Evolutionary conservation across 2,888 invertebrate species (phyloP).

Genomic region (Nephrotoma guestfalica): DNA sequence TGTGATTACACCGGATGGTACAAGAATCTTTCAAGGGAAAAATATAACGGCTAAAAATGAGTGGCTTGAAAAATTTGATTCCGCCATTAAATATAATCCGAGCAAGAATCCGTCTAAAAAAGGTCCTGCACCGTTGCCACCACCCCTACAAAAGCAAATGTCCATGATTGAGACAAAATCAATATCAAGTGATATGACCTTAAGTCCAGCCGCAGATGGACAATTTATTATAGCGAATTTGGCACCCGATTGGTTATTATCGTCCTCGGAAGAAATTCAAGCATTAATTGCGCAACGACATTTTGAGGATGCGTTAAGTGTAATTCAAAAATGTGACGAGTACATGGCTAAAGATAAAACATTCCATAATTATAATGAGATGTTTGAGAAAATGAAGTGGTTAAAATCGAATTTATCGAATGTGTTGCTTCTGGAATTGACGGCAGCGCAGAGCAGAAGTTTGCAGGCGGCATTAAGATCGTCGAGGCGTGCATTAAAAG

Average conservation of each 20-base stretch:
- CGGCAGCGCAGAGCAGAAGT: slow-evolving; percentile 79
- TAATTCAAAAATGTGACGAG: slow-evolving; percentile 54
- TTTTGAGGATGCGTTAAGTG: slow-evolving; percentile 79
- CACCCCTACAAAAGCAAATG: slow-evolving; percentile 16
- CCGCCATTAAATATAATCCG: slow-evolving; percentile 67
- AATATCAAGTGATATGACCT: slow-evolving; percentile 14
- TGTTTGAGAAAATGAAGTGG: slow-evolving; percentile 42
- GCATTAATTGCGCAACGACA: slow-evolving; percentile 90
- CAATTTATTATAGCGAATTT: slow-evolving; percentile 21
- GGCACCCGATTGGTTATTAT: slow-evolving; percentile 74
- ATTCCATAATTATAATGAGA: slow-evolving; percentile 22
- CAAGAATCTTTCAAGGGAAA: slow-evolving; percentile 81
- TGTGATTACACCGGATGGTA: slow-evolving; percentile 84
- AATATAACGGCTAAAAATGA: slow-evolving; percentile 57
- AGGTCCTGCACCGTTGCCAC: slow-evolving; percentile 34
- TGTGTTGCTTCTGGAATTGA: slow-evolving; percentile 75
- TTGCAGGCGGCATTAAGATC: slow-evolving; percentile 80
- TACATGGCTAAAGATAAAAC: slow-evolving; percentile 32
- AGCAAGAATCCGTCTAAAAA: slow-evolving; percentile 39
- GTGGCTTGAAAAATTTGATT: slow-evolving; percentile 87
- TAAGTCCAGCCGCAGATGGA: slow-evolving; percentile 20
- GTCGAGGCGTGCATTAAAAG: slow-evolving; percentile 64
- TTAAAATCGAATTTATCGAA: slow-evolving; percentile 67
- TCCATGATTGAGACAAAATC: slow-evolving; percentile 19
- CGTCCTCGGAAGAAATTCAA: slow-evolving; percentile 87